A percentile compares a stretch with the other conserved stretches of the same genome.
Evolutionary conservation across 2,113 vertebrate species (phyloP).

Genomic region (Saccopteryx bilineata): DNA sequence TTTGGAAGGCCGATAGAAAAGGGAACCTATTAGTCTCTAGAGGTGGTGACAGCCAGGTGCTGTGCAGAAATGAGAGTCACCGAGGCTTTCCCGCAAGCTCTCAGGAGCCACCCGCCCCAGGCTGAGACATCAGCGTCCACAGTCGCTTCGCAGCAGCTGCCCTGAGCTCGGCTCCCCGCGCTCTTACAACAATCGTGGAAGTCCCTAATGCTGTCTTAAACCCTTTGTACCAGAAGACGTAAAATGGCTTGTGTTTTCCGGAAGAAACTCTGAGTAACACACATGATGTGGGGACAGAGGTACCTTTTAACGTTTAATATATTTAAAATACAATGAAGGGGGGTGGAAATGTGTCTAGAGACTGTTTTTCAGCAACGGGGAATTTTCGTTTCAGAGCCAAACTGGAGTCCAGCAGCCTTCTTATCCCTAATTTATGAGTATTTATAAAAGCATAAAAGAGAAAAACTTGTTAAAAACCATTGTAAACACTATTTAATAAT

Average conservation of each 20-base stretch:
- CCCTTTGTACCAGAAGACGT: background rate
- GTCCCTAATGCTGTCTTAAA: background rate
- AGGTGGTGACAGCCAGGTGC: slow-evolving; percentile 1
- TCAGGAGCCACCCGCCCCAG: background rate
- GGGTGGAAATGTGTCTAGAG: background rate
- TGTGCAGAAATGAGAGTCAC: background rate
- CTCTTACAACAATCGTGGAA: background rate
- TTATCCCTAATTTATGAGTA: background rate
- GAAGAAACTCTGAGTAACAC: background rate
- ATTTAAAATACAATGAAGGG: background rate
- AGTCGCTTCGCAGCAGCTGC: background rate
- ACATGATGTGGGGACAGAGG: background rate
- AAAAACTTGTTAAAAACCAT: slow-evolving; percentile 33
- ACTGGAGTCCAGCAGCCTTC: background rate
- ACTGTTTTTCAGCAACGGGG: background rate
- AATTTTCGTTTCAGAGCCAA: slow-evolving; percentile 27
- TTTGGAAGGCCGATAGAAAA: background rate
- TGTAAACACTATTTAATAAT: slow-evolving; percentile 42
- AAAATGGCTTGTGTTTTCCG: background rate
- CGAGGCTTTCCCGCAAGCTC: background rate
- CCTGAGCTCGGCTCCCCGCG: background rate
- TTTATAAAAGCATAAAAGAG: background rate
- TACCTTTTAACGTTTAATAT: background rate
- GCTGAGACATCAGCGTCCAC: background rate
- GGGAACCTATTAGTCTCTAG: background rate